These are phyloP conservation scores for Euzophera pinguis DNA, from an alignment of 2,888 invertebrate species.

Conservation along the genomic window DNA sequence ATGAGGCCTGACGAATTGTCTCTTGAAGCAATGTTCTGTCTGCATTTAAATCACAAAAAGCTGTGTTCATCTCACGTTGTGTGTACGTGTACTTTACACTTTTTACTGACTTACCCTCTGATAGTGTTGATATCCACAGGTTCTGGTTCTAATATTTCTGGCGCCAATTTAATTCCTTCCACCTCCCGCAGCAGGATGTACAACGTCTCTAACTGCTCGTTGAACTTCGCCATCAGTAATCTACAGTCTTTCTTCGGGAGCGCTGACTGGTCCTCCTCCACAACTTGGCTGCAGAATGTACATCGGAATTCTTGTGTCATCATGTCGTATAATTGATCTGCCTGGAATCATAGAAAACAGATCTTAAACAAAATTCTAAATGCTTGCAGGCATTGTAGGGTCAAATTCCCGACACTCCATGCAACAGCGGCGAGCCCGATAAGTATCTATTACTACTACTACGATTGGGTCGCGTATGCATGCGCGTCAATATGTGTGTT, in stretches of 20 bases:
- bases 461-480: too few relatives aligned
- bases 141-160: slow-evolving; percentile 96
- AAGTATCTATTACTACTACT: too few relatives aligned
- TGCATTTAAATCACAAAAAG: too few relatives aligned
- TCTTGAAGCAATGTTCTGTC: too few relatives aligned
- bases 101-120: slow-evolving; percentile 79
- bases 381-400: too few relatives aligned
- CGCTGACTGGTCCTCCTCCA: slow-evolving; percentile 96
- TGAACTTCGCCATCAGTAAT: slow-evolving; percentile 93
- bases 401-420: too few relatives aligned
- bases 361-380: too few relatives aligned
- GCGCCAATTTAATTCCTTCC: slow-evolving; percentile 95
- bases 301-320: slow-evolving; percentile 92
- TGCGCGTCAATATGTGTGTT: too few relatives aligned
- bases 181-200: slow-evolving; percentile 93
- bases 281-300: slow-evolving; percentile 92
- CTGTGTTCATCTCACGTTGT: too few relatives aligned
- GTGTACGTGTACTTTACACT: too few relatives aligned
- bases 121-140: slow-evolving; percentile 93
- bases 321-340: slow-evolving; percentile 93
- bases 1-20: too few relatives aligned
- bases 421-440: too few relatives aligned
- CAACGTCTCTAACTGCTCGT: slow-evolving; percentile 96
- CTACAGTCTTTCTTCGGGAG: slow-evolving; percentile 96
- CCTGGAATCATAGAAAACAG: slow-evolving; percentile 64